Evolutionary conservation across 1,140 invertebrate species (phyloP).

Genomic region (Musca vetustissima): DNA sequence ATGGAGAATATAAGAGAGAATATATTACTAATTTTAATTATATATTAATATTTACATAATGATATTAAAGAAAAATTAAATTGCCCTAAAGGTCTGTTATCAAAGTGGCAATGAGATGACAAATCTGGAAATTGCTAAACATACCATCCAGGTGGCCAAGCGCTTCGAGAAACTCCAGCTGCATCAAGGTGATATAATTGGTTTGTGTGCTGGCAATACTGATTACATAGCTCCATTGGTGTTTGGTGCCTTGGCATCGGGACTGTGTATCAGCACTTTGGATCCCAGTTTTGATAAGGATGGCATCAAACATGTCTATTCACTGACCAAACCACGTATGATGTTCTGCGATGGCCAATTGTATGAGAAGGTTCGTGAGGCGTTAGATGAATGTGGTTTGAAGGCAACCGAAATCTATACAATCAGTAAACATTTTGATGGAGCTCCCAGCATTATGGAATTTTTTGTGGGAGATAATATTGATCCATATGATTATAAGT

Average conservation of each 20-base stretch:
- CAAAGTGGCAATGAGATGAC: constrained; percentile 11
- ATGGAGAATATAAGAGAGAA: no score
- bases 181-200: constrained; percentile 10
- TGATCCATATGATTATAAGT: constrained; percentile 34
- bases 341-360: constrained; percentile 40
- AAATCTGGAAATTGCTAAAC: constrained; percentile 31
- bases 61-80: no score
- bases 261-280: neutral
- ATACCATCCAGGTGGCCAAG: neutral
- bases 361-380: constrained; percentile 30
- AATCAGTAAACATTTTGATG: constrained; percentile 30
- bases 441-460: constrained; percentile 34
- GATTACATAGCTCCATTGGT: constrained; percentile 16
- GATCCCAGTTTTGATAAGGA: constrained; percentile 14
- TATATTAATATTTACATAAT: no score
- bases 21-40: no score
- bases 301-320: constrained; percentile 18
- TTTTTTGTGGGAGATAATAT: constrained; percentile 29
- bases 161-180: neutral
- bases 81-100: no score
- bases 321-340: constrained; percentile 31
- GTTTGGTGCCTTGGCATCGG: neutral
- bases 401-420: constrained; percentile 32
- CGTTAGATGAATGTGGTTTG: constrained; percentile 21
- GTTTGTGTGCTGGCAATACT: neutral